Evolutionary conservation across 92 coral and sea anemone genomes (phyloP).

Genomic region (Palythoa grandis): DNA sequence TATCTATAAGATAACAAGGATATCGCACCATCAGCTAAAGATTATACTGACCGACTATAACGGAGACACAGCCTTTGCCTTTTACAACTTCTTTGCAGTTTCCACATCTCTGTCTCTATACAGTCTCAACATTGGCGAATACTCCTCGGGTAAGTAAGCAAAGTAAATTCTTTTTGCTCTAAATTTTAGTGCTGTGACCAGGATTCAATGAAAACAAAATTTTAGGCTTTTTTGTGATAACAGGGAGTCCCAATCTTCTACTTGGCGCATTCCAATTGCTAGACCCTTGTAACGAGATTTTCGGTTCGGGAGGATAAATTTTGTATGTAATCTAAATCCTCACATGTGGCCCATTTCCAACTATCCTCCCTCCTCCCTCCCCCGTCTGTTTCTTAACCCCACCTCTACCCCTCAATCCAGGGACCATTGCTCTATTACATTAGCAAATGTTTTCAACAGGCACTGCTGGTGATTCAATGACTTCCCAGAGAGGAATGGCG

Average conservation of each 20-base stretch:
- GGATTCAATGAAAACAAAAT: neutral
- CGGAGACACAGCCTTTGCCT: neutral
- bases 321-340: too few relatives aligned
- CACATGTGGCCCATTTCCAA: too few relatives aligned
- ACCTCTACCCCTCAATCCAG: too few relatives aligned
- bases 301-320: too few relatives aligned
- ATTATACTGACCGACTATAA: conserved; percentile 21
- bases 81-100: conserved; percentile 23
- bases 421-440: too few relatives aligned
- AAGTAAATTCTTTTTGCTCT: neutral
- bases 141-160: neutral
- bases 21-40: neutral
- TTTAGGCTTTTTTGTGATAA: too few relatives aligned
- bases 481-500: conserved; percentile 43
- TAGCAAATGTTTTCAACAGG: neutral
- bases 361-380: too few relatives aligned
- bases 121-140: conserved; percentile 22
- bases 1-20: conserved; percentile 12
- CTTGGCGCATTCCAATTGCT: too few relatives aligned
- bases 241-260: too few relatives aligned
- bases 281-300: too few relatives aligned
- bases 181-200: neutral
- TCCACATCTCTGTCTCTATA: conserved; percentile 9
- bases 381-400: too few relatives aligned
- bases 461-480: conserved; percentile 36